phyloP scores from a whole-genome alignment of 2,113 vertebrate genomes.

The Alosa alosa region DNA sequence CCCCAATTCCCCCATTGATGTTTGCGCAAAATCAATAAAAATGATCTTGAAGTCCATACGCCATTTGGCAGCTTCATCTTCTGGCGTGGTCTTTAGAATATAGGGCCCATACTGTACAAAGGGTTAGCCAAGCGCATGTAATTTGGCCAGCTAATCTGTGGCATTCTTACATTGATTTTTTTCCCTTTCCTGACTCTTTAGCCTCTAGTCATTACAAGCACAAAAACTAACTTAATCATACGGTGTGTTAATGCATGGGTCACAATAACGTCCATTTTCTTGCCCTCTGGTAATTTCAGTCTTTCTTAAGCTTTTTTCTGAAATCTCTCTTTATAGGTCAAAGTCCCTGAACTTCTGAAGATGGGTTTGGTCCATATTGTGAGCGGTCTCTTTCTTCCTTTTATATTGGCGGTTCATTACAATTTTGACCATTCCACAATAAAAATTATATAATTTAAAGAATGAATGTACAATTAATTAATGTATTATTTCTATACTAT shows the following conservation, averaged over 20 bases:
- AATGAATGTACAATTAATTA: background rate
- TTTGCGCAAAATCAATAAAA: conserved; percentile 85
- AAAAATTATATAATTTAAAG: background rate
- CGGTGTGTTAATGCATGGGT: conserved; percentile 79
- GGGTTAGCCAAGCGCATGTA: conserved; percentile 83
- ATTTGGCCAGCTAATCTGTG: conserved; percentile 85
- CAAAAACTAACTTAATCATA: conserved; percentile 83
- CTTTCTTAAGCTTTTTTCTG: conserved; percentile 72
- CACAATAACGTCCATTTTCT: conserved; percentile 75
- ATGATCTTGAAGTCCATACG: conserved; percentile 82
- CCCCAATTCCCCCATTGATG: conserved; percentile 61
- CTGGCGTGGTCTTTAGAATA: conserved; percentile 80
- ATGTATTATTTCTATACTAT: background rate
- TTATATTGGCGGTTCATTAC: background rate
- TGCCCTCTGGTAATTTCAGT: conserved; percentile 77
- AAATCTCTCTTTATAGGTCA: conserved; percentile 83
- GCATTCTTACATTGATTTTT: conserved; percentile 89
- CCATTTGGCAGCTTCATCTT: conserved; percentile 82
- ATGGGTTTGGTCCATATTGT: conserved; percentile 47
- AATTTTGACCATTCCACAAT: background rate
- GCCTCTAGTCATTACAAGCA: conserved; percentile 84
- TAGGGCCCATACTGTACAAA: conserved; percentile 85
- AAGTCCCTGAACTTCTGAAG: conserved; percentile 55
- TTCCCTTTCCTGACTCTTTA: conserved; percentile 75
- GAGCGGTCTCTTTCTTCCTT: conserved; percentile 14